These are phyloP conservation scores for Hoplodrina blanda DNA, from an alignment of 2,888 invertebrate species.

Conservation along the genomic window DNA sequence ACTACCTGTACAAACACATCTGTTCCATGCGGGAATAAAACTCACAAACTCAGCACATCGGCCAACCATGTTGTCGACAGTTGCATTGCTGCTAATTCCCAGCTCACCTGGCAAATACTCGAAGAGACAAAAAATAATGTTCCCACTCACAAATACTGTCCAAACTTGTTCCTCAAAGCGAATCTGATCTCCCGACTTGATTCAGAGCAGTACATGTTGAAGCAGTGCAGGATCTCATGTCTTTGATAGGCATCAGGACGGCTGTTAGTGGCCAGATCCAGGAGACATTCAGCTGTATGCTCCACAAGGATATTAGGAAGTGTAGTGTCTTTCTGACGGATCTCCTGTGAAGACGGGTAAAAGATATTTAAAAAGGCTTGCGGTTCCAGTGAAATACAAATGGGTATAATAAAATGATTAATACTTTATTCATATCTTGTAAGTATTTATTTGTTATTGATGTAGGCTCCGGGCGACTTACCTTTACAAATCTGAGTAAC, in stretches of 20 bases:
- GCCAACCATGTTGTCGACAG: too few relatives aligned
- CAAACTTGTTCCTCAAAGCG: slow-evolving; percentile 70
- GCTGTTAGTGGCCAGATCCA: slow-evolving; percentile 74
- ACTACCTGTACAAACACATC: too few relatives aligned
- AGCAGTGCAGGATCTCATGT: slow-evolving; percentile 74
- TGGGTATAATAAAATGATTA: too few relatives aligned
- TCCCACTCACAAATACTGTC: slow-evolving; percentile 79
- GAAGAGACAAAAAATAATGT: not conserved
- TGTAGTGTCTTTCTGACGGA: slow-evolving; percentile 71
- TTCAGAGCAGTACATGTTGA: slow-evolving; percentile 76
- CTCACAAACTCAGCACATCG: too few relatives aligned
- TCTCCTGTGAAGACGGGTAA: slow-evolving; percentile 64
- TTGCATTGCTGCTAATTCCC: too few relatives aligned
- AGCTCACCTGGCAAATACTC: not conserved
- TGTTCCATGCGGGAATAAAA: too few relatives aligned
- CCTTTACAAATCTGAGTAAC: slow-evolving; percentile 77
- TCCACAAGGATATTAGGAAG: slow-evolving; percentile 75
- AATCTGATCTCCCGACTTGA: slow-evolving; percentile 76
- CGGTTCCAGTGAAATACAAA: not conserved
- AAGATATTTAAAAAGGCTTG: too few relatives aligned
- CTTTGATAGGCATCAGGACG: slow-evolving; percentile 70
- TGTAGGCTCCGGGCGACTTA: not conserved
- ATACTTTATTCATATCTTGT: too few relatives aligned
- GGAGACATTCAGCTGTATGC: slow-evolving; percentile 72
- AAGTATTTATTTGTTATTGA: not conserved